These are phyloP conservation scores for Pediacus dermestoides DNA, from an alignment of 2,888 invertebrate species.

Conservation along the genomic window DNA sequence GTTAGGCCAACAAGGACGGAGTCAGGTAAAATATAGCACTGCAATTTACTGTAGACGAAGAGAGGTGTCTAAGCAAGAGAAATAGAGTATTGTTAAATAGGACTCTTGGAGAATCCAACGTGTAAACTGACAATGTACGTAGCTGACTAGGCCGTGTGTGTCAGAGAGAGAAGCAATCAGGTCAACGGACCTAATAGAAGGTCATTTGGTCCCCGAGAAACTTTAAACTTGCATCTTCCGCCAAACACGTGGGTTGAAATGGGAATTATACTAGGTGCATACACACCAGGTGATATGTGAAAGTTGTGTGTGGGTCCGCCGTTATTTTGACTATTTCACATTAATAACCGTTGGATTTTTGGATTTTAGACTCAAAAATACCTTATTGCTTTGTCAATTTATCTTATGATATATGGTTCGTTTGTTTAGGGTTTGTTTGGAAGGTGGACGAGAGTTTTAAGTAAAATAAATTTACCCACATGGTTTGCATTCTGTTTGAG, in stretches of 20 bases:
- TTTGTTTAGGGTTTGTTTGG: no score
- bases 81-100: conserved; percentile 13
- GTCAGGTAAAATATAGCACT: conserved; percentile 15
- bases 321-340: no score
- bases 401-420: no score
- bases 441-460: no score
- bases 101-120: conserved; percentile 10
- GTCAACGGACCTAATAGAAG: conserved; percentile 23
- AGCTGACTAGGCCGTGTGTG: conserved; percentile 3
- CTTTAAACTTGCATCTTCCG: conserved; percentile 15
- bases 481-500: no score
- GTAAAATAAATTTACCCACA: no score
- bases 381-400: no score
- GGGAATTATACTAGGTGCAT: conserved; percentile 3
- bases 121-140: conserved; percentile 14
- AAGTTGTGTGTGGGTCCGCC: no score
- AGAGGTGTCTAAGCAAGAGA: conserved; percentile 6
- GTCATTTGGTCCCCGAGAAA: conserved; percentile 20
- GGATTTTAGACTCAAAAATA: no score
- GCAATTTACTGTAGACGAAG: conserved; percentile 13
- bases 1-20: conserved; percentile 7
- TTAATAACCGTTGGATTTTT: no score
- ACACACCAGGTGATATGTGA: no score
- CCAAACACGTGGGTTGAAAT: conserved; percentile 10
- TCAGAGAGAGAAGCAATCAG: conserved; percentile 17